A percentile compares a stretch with the other conserved stretches of the same genome.
Conservation (phyloP, 2,888 invertebrate species). For the Blera fallax region DNA sequence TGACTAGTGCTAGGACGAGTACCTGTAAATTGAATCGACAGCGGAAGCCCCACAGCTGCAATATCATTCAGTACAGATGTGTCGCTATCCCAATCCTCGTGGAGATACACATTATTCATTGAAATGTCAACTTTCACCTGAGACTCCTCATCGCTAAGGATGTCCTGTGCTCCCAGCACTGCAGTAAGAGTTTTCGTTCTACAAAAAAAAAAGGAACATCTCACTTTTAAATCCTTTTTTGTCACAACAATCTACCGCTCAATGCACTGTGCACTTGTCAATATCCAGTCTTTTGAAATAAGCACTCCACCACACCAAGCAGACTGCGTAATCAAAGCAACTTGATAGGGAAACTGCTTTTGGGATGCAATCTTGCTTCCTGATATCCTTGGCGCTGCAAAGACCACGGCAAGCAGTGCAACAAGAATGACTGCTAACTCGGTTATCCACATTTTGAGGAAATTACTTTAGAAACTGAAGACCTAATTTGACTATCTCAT, state of each 20-base stretch:
- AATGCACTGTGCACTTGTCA: constrained; percentile 71
- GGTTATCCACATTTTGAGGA: not conserved
- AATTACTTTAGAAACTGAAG: not conserved
- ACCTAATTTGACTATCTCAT: not conserved
- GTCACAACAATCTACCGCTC: constrained; percentile 43
- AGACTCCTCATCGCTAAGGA: not conserved
- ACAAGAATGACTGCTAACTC: not conserved
- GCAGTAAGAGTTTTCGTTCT: not conserved
- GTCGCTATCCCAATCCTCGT: constrained; percentile 52
- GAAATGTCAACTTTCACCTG: not conserved
- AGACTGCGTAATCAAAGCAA: constrained; percentile 46
- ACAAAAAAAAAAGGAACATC: not conserved
- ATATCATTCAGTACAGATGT: constrained; percentile 59
- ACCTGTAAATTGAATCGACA: constrained; percentile 47
- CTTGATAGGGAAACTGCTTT: constrained; percentile 65
- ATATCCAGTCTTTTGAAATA: constrained; percentile 49
- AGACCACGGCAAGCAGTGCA: not conserved
- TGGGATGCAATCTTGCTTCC: constrained; percentile 50
- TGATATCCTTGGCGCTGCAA: constrained; percentile 13
- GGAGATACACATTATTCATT: constrained; percentile 5
- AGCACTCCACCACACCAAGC: constrained; percentile 70
- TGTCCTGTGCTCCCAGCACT: not conserved
- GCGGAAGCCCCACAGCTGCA: constrained; percentile 54
- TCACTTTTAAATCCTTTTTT: not conserved
- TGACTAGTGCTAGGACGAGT: not conserved